Conservation (phyloP, 2,113 vertebrate genomes). For the Caranx ignobilis region DNA sequence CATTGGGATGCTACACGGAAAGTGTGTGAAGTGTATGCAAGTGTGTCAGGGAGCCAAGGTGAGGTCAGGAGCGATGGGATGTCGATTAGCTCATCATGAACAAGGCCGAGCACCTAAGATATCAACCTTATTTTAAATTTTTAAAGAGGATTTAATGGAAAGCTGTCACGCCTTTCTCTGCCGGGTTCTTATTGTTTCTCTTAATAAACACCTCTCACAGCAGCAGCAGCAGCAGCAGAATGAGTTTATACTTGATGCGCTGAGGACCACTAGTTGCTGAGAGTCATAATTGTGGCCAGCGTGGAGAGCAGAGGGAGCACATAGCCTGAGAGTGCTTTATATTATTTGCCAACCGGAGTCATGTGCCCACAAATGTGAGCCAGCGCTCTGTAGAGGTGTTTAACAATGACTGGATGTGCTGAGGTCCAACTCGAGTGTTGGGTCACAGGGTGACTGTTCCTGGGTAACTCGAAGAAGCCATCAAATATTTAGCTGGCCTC, state of each 20-base stretch:
- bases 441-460: slow-evolving; percentile 74
- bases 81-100: slow-evolving; percentile 6
- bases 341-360: slow-evolving; percentile 40
- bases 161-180: not conserved
- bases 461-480: slow-evolving; percentile 82
- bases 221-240: not conserved
- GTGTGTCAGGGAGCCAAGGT: slow-evolving; percentile 30
- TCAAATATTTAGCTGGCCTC: slow-evolving; percentile 82
- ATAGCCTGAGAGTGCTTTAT: slow-evolving; percentile 38
- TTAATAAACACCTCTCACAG: not conserved
- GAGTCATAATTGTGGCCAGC: slow-evolving; percentile 19
- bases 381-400: slow-evolving; percentile 71
- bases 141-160: not conserved
- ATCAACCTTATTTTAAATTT: not conserved
- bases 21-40: slow-evolving; percentile 22
- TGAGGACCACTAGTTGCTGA: slow-evolving; percentile 41
- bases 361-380: slow-evolving; percentile 44
- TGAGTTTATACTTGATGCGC: not conserved
- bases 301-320: slow-evolving; percentile 27
- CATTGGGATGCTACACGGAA: slow-evolving; percentile 26
- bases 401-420: slow-evolving; percentile 68
- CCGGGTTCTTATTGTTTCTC: not conserved
- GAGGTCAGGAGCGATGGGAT: slow-evolving; percentile 25
- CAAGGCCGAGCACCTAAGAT: not conserved
- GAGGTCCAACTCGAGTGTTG: slow-evolving; percentile 66